Percentiles rank a stretch among this genome's conserved stretches.
Conservation (phyloP, 2,113 vertebrate genomes). For the Microcebus jonahi region DNA sequence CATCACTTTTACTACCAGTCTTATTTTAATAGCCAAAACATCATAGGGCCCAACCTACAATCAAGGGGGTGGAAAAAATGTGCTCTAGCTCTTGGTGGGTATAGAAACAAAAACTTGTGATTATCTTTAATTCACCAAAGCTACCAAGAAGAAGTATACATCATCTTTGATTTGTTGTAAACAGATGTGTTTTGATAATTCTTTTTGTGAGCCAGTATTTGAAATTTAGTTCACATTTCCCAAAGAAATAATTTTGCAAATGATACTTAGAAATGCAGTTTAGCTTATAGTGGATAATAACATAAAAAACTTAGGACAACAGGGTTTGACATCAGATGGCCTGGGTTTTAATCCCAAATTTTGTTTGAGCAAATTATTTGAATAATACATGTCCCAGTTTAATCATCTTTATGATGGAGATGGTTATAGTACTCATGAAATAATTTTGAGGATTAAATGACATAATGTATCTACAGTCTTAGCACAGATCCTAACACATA, state of each 20-base stretch:
- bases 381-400: not conserved
- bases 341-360: not conserved
- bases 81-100: not conserved
- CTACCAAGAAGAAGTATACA: not conserved
- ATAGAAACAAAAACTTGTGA: not conserved
- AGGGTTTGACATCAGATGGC: not conserved
- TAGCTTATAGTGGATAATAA: too few species aligned
- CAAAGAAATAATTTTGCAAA: not conserved
- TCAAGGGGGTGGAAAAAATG: not conserved
- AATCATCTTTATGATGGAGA: not conserved
- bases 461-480: not conserved
- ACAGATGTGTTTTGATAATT: not conserved
- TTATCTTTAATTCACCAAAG: not conserved
- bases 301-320: not conserved
- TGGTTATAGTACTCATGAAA: not conserved
- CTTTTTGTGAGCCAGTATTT: not conserved
- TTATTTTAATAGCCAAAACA: not conserved
- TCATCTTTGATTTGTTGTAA: not conserved
- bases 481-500: not conserved
- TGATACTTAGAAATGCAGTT: not conserved
- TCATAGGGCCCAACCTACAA: not conserved
- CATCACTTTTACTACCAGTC: not conserved
- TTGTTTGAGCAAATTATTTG: not conserved
- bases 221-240: not conserved
- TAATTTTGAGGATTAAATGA: not conserved